Percentiles rank a stretch among this genome's conserved stretches.
Evolutionary conservation across 1,140 invertebrate species (phyloP).

Genomic region (Orius insidiosus): DNA sequence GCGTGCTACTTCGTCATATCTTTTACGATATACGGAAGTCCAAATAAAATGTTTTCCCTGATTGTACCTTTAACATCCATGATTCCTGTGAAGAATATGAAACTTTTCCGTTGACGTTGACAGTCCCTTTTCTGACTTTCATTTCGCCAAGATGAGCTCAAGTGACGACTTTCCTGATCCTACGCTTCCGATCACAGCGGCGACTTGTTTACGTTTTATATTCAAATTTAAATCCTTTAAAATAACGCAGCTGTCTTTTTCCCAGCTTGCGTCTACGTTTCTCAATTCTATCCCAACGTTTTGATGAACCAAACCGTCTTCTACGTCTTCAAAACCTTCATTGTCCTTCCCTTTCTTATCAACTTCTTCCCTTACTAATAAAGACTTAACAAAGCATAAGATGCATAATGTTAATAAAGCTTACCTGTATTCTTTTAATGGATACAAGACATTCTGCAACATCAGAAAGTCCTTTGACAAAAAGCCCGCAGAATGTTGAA

Average conservation of each 20-base stretch:
- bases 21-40: conserved; percentile 40
- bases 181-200: conserved; percentile 57
- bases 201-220: conserved; percentile 41
- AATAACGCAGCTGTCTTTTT: conserved; percentile 33
- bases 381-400: not conserved
- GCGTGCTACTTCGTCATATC: conserved; percentile 36
- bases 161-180: conserved; percentile 66
- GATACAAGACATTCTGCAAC: conserved; percentile 40
- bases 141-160: conserved; percentile 54
- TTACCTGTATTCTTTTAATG: conserved; percentile 31
- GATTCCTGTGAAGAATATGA: conserved; percentile 60
- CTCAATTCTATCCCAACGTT: too few species aligned
- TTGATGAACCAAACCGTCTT: too few species aligned
- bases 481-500: conserved; percentile 47
- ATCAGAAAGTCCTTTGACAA: conserved; percentile 47
- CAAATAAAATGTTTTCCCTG: conserved; percentile 67
- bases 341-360: too few species aligned
- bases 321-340: too few species aligned
- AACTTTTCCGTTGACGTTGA: conserved; percentile 40
- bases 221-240: conserved; percentile 40
- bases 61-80: conserved; percentile 49
- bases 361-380: too few species aligned
- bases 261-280: conserved; percentile 37
- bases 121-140: conserved; percentile 35
- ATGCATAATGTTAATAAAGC: not conserved